These are phyloP conservation scores for Lophius piscatorius DNA, from an alignment of 2,113 vertebrate genomes.

Conservation along the genomic window DNA sequence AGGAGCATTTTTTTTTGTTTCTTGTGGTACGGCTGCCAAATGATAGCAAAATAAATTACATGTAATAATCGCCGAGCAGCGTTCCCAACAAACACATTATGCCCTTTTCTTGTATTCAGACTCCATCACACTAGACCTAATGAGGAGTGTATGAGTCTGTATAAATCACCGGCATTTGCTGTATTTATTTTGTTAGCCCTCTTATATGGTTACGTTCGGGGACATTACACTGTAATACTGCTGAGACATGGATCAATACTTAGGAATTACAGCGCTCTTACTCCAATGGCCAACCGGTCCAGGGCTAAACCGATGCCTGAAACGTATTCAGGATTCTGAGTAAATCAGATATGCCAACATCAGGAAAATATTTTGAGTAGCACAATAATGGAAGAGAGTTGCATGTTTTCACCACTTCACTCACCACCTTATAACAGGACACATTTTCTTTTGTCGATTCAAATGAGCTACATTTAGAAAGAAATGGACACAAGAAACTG, in stretches of 20 bases:
- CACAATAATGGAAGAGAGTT: not conserved
- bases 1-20: not conserved
- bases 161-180: conserved; percentile 21
- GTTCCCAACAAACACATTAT: conserved; percentile 14
- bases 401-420: too few species aligned
- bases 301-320: conserved; percentile 15
- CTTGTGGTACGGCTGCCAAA: not conserved
- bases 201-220: conserved; percentile 19
- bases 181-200: conserved; percentile 33
- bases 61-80: too few species aligned
- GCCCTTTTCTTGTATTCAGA: conserved; percentile 2
- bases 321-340: conserved; percentile 37
- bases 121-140: conserved; percentile 22
- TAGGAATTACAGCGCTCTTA: conserved; percentile 53
- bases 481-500: too few species aligned
- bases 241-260: conserved; percentile 64
- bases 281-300: conserved; percentile 40
- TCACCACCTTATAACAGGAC: too few species aligned
- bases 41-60: too few species aligned
- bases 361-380: too few species aligned
- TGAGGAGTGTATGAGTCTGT: conserved; percentile 12
- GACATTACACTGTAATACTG: conserved; percentile 45
- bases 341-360: too few species aligned
- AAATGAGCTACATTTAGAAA: too few species aligned
- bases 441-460: too few species aligned